Evolutionary conservation across 2,113 vertebrate genomes (phyloP).

Genomic region (Peucedramus taeniatus): DNA sequence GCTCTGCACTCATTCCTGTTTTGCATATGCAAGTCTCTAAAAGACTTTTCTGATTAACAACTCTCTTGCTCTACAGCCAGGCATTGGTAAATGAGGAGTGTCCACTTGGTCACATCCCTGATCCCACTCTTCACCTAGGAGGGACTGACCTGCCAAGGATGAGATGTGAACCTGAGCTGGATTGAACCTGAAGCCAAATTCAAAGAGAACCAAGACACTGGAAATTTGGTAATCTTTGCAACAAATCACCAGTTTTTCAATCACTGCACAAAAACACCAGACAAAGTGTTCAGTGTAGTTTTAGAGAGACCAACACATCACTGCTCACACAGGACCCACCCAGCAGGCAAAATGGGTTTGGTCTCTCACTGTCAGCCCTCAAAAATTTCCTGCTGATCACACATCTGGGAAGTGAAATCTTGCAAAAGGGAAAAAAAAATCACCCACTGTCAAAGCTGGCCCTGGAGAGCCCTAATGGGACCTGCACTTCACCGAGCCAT

Average conservation of each 20-base stretch:
- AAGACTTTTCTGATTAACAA: constrained; percentile 5
- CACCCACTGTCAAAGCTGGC: neutral
- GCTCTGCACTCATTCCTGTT: neutral
- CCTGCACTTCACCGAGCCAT: rapidly evolving
- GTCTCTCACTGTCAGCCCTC: neutral
- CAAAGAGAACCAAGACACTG: neutral
- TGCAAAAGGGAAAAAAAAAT: neutral
- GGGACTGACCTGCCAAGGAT: neutral
- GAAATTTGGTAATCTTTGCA: neutral
- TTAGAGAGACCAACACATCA: neutral
- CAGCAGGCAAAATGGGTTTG: neutral
- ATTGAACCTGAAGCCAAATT: neutral
- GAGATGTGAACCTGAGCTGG: neutral
- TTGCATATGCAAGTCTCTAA: neutral
- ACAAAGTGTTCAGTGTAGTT: neutral
- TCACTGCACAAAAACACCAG: too few relatives aligned
- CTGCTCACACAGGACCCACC: rapidly evolving
- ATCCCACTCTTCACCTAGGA: neutral
- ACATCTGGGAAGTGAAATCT: neutral
- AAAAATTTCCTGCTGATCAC: neutral
- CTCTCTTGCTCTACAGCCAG: neutral
- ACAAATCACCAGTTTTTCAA: neutral
- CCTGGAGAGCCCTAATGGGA: rapidly evolving
- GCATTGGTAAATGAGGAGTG: neutral
- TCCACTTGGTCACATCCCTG: neutral